Evolutionary conservation across 2,113 vertebrate genomes (phyloP), one percentile per base, ranked within the genome.

Genomic region (Sylvia atricapilla): DNA sequence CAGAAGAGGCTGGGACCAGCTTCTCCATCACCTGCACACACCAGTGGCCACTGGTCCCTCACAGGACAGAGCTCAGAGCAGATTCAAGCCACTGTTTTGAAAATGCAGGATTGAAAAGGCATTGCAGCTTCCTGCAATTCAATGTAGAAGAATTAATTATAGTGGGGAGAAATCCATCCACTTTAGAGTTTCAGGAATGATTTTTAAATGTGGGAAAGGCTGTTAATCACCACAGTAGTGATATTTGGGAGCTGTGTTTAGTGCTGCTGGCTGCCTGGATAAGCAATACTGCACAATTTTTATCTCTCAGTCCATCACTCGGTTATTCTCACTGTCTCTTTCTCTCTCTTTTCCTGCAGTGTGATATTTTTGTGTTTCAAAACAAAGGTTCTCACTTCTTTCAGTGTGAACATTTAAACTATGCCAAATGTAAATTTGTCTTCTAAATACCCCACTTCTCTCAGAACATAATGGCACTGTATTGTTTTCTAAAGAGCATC

Each of bases 131-230:
- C 75, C 93, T 81, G 80, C 96, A 94, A 91, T 96, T 96, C 95
- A 90, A 83, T 1, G 22, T 27, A 49, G 39, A 93, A 82, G 90
- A 91, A 97, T 97, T 96, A 96, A 95, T 97, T 97, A 91, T 78
- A 93, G 95, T 75, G 87, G 27, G 50, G 73, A 87, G 80, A 97
- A 96, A 97, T 94, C 95, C 84, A 96, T 96, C 92, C 68, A 74
- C 92, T 95, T 95, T 88, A 59, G 87, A 87, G 78, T 82, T 96
- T 85, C 81, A 96, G 87, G 94, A 90, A 94, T 96, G 63, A 87
- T 94, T 97, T 98, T 97, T 97, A 94, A 97, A 92, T 91, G 91
- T 96, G 95, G 92, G 83, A 97, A 96, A 94, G 92, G 94, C 81
- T 92, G 86, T 92, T 97, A 95, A 98, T 97, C 85, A 89, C 67